Percentiles rank a stretch among this genome's conserved stretches.
Conservation (phyloP, 2,113 vertebrate species). For the Pelobates fuscus region DNA sequence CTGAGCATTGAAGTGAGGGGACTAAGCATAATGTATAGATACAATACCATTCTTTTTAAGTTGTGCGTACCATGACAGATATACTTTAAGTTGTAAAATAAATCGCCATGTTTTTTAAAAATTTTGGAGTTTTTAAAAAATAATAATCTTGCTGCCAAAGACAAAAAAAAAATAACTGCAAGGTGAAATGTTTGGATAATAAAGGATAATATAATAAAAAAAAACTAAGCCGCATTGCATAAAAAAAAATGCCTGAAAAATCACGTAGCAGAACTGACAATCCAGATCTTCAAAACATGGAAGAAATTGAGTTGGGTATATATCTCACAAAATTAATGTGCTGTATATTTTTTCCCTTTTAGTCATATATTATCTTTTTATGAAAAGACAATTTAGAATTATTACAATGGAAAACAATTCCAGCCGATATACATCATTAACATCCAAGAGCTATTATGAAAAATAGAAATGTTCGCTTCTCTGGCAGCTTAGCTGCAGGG, state of each 20-base stretch:
- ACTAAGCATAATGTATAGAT: no score
- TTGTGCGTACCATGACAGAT: no score
- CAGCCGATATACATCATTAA: constrained; percentile 51
- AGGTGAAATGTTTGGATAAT: no score
- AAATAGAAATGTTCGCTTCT: constrained; percentile 47
- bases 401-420: constrained; percentile 51
- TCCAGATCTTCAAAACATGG: constrained; percentile 39
- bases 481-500: constrained; percentile 49
- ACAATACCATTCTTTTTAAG: no score
- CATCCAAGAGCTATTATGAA: constrained; percentile 51
- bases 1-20: no score
- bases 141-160: no score
- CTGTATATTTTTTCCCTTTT: constrained; percentile 48
- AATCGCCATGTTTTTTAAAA: no score
- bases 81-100: no score
- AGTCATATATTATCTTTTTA: constrained; percentile 51
- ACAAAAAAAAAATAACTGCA: no score
- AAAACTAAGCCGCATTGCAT: background rate
- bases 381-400: constrained; percentile 51
- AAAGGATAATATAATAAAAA: no score
- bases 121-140: no score
- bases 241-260: constrained; percentile 30
- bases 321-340: constrained; percentile 47
- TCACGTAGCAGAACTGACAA: constrained; percentile 32
- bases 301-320: constrained; percentile 37